Evolutionary conservation across 2,797 vertebrate genomes (phyloP).

Genomic region (Sciurus carolinensis): DNA sequence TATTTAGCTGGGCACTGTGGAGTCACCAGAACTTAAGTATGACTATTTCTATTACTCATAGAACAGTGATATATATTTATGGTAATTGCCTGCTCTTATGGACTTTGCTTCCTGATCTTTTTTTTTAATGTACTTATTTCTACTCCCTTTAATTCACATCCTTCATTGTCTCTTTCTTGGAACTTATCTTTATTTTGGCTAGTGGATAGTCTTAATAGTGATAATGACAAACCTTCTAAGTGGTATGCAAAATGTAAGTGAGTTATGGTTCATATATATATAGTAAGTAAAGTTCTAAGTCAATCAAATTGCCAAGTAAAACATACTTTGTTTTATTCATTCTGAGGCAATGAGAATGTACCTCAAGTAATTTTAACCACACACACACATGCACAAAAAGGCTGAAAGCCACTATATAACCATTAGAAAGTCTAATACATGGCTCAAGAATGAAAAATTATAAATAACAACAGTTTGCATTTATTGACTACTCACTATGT

Average conservation of each 20-base stretch:
- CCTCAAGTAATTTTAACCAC: slow-evolving; percentile 53
- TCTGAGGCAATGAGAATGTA: slow-evolving; percentile 18
- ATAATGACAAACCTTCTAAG: neutral
- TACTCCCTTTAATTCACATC: neutral
- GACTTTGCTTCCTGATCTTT: neutral
- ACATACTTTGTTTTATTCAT: slow-evolving; percentile 30
- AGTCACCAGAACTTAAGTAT: neutral
- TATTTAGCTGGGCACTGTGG: neutral
- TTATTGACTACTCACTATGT: slow-evolving; percentile 46
- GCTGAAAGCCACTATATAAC: neutral
- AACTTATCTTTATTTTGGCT: neutral
- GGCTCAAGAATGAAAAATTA: slow-evolving; percentile 52
- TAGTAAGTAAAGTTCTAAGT: slow-evolving; percentile 55
- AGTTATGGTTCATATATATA: neutral
- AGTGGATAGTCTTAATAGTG: neutral
- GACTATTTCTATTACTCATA: neutral
- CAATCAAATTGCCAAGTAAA: slow-evolving; percentile 39
- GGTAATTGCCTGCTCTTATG: neutral
- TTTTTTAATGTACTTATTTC: neutral
- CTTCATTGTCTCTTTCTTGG: slow-evolving; percentile 4
- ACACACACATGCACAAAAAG: neutral
- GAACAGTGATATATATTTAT: neutral
- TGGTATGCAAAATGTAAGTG: neutral
- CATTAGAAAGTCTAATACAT: slow-evolving; percentile 31
- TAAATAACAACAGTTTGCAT: slow-evolving; percentile 16